These are phyloP conservation scores for Bubo scandiacus DNA, from an alignment of 2,113 vertebrate genomes.

Conservation along the genomic window DNA sequence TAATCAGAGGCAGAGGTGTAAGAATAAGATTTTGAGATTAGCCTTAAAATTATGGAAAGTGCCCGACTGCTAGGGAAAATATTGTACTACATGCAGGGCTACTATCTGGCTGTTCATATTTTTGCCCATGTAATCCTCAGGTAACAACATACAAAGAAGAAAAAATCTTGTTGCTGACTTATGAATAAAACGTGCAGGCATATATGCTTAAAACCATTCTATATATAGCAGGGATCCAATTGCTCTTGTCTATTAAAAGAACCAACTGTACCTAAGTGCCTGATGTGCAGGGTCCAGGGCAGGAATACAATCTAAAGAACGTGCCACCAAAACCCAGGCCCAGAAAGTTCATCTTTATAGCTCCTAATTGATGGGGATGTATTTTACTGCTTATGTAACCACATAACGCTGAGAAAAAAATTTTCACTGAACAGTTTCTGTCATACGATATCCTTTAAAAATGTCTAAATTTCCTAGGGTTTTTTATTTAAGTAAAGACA, in stretches of 20 bases:
- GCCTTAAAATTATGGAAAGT: neutral
- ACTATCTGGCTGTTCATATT: neutral
- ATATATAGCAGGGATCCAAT: neutral
- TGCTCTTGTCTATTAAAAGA: constrained; percentile 24
- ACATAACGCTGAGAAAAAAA: neutral
- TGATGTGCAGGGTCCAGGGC: neutral
- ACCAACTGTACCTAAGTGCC: neutral
- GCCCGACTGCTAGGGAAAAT: neutral
- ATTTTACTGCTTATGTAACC: neutral
- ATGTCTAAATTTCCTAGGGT: neutral
- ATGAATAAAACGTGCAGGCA: neutral
- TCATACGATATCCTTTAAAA: neutral
- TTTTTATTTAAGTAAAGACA: neutral
- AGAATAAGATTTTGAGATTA: neutral
- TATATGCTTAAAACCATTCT: neutral
- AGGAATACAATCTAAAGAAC: neutral
- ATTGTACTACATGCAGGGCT: neutral
- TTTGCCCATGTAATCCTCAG: neutral
- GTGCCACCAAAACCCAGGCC: neutral
- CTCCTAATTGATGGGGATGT: neutral
- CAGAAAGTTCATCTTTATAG: neutral
- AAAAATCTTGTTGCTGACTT: neutral
- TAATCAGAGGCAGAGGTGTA: neutral
- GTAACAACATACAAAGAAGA: neutral
- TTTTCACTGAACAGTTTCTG: neutral